Conservation (phyloP, 2,888 invertebrate species). For the Hydrotaea diabolus region DNA sequence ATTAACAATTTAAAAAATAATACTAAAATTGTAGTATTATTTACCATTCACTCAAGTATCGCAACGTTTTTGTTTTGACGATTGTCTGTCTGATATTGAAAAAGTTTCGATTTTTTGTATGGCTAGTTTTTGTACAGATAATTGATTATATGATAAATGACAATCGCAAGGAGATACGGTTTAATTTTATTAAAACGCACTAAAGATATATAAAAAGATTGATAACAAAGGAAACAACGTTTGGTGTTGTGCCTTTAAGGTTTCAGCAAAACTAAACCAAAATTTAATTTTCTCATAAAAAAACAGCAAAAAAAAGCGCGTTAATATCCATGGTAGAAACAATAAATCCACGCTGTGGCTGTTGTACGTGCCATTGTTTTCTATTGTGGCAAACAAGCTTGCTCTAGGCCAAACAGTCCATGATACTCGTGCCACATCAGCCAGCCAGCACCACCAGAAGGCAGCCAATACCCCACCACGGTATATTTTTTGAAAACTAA, state of each 20-base stretch:
- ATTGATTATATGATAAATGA: conserved; percentile 19
- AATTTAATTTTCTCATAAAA: neutral
- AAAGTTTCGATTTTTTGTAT: neutral
- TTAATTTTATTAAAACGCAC: neutral
- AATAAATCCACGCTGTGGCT: neutral
- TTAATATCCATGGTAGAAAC: neutral
- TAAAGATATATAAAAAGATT: neutral
- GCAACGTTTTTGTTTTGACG: neutral
- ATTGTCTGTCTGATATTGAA: conserved; percentile 6
- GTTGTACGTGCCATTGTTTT: neutral
- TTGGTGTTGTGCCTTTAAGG: neutral
- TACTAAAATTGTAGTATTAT: neutral
- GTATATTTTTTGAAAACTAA: neutral
- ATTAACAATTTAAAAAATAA: conserved; percentile 11
- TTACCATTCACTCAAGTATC: conserved; percentile 6
- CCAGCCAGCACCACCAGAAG: neutral
- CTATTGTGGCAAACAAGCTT: conserved; percentile 55
- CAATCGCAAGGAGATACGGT: conserved; percentile 11
- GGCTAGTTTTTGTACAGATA: neutral
- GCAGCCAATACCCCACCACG: neutral
- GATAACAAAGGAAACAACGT: conserved; percentile 8
- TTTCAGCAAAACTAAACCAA: neutral
- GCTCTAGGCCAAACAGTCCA: conserved; percentile 55
- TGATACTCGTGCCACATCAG: conserved; percentile 25
- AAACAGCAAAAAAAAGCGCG: too few species aligned